These are phyloP conservation scores for Numenius arquata DNA, from an alignment of 2,113 vertebrate genomes.

Conservation along the genomic window DNA sequence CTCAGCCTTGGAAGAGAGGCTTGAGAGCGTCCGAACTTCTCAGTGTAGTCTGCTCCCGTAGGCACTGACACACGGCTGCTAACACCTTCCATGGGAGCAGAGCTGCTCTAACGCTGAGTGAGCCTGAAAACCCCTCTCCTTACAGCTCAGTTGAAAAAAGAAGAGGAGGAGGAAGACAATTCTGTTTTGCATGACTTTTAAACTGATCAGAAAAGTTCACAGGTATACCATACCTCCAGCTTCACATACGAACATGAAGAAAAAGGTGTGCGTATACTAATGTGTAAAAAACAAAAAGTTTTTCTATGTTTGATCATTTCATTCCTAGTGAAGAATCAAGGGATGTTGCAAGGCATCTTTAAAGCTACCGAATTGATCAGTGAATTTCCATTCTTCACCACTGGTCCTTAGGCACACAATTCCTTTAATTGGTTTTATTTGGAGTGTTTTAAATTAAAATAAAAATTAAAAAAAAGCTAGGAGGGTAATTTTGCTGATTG, in stretches of 20 bases:
- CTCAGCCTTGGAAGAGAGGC: background rate
- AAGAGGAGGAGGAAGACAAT: background rate
- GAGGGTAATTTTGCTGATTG: background rate
- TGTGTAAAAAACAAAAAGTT: background rate
- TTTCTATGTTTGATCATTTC: background rate
- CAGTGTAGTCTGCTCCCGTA: rapidly evolving
- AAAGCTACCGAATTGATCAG: background rate
- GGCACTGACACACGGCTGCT: rapidly evolving
- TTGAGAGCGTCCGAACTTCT: rapidly evolving
- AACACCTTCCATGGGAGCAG: background rate
- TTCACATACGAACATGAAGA: background rate
- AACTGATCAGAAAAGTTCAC: background rate
- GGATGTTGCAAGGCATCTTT: background rate
- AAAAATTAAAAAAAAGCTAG: background rate
- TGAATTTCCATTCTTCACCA: background rate
- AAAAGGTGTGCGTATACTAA: background rate
- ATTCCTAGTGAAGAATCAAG: background rate
- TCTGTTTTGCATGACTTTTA: background rate
- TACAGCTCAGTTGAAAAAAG: background rate
- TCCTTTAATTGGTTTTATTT: background rate
- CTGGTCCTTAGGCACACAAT: background rate
- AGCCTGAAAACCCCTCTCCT: background rate
- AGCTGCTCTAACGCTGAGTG: rapidly evolving
- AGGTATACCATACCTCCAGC: background rate
- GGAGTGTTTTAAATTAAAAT: background rate